Evolutionary conservation across 2,888 invertebrate species (phyloP).

Genomic region (Hirtodrosophila alboralis): DNA sequence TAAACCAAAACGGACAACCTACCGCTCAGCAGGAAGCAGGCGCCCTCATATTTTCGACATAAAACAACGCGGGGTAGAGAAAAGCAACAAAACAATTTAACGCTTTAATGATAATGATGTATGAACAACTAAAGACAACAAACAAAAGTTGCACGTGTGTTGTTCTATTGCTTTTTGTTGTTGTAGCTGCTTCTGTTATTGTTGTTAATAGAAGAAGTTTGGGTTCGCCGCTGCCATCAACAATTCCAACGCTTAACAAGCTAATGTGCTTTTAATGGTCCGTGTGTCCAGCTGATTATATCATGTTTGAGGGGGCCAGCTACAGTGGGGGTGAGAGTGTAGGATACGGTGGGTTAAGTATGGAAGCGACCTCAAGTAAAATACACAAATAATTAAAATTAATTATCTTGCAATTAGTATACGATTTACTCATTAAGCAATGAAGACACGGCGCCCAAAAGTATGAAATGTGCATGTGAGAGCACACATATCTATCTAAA

Average conservation of each 20-base stretch:
- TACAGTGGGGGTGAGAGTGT: not conserved
- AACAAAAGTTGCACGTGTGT: conserved; percentile 63
- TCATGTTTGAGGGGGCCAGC: conserved; percentile 21
- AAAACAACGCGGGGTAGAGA: conserved; percentile 3
- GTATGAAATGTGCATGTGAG: conserved; percentile 33
- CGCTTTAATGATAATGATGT: conserved; percentile 79
- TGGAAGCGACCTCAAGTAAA: conserved; percentile 51
- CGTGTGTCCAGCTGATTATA: conserved; percentile 71
- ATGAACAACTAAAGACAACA: conserved; percentile 76
- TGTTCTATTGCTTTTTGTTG: conserved; percentile 17
- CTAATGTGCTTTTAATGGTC: conserved; percentile 78
- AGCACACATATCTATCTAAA: too few species aligned
- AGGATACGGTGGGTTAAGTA: not conserved
- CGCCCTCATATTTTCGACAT: conserved; percentile 17
- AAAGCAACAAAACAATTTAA: conserved; percentile 74
- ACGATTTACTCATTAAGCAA: conserved; percentile 76
- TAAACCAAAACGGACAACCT: conserved; percentile 40
- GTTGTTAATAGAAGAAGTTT: conserved; percentile 30
- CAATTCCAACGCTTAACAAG: conserved; percentile 68
- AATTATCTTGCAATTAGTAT: conserved; percentile 78
- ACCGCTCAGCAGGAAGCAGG: conserved; percentile 15
- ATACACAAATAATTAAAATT: conserved; percentile 78
- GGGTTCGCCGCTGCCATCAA: conserved; percentile 39
- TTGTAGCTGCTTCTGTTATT: conserved; percentile 25
- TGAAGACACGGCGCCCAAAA: conserved; percentile 23